phyloP scores from a whole-genome alignment of 2,113 vertebrate species.

The Embiotoca jacksoni region DNA sequence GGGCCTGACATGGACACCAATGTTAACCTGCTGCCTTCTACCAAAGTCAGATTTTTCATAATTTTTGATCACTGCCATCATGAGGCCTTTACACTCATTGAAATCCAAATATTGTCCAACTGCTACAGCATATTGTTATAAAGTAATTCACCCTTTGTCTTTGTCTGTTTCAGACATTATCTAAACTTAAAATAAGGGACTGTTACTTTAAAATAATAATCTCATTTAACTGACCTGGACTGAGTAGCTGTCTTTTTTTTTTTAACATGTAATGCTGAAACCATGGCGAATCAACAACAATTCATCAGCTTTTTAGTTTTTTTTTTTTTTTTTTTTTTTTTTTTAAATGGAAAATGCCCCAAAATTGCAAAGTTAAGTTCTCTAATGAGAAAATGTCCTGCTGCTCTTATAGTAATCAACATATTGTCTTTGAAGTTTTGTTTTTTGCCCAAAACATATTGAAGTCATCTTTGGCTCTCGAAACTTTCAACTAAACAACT shows the following conservation, averaged over 20 bases:
- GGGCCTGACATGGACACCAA: background rate
- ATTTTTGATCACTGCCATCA: conserved; percentile 21
- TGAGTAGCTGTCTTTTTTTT: too few relatives aligned
- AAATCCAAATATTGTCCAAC: conserved; percentile 1
- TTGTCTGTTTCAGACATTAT: background rate
- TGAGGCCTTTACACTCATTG: conserved; percentile 1
- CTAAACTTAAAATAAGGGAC: background rate
- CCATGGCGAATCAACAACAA: too few relatives aligned
- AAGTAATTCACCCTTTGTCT: background rate
- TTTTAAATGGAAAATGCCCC: background rate
- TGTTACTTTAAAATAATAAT: too few relatives aligned
- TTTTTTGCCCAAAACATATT: too few relatives aligned
- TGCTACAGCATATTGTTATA: background rate
- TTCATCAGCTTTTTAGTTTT: background rate
- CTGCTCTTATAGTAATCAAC: too few relatives aligned
- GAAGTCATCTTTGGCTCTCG: too few relatives aligned
- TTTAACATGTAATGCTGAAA: too few relatives aligned
- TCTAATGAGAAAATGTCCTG: too few relatives aligned
- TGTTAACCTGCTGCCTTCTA: background rate
- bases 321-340: background rate
- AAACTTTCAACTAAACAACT: too few relatives aligned
- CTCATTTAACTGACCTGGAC: too few relatives aligned
- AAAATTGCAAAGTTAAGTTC: background rate
- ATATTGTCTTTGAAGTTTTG: too few relatives aligned
- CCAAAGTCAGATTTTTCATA: conserved; percentile 15